phyloP scores from a whole-genome alignment of 2,797 vertebrate species.

The Molossus molossus region DNA sequence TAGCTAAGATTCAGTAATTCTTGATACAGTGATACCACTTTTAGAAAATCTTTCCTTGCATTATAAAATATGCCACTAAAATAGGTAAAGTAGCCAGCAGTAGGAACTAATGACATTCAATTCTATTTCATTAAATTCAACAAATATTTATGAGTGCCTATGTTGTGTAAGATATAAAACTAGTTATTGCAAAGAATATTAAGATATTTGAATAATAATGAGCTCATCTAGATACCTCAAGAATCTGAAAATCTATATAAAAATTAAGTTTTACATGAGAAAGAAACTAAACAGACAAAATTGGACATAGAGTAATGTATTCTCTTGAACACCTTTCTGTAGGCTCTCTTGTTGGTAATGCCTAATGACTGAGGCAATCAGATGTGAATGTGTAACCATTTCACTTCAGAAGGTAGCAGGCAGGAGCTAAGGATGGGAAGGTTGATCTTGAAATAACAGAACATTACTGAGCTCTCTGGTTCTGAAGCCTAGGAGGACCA shows the following conservation, averaged over 20 bases:
- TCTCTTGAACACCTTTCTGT: not conserved
- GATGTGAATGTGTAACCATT: not conserved
- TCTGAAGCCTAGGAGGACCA: not conserved
- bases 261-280: constrained; percentile 53
- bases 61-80: constrained; percentile 20
- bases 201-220: constrained; percentile 50
- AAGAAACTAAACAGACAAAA: constrained; percentile 58
- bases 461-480: not conserved
- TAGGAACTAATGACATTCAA: not conserved
- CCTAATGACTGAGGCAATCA: not conserved
- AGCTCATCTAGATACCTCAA: constrained; percentile 20
- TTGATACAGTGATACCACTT: not conserved
- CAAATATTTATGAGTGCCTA: constrained; percentile 39
- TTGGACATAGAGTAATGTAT: not conserved
- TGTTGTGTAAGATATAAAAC: constrained; percentile 25
- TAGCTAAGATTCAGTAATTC: not conserved
- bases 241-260: constrained; percentile 44
- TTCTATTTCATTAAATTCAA: constrained; percentile 51
- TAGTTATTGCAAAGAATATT: not conserved
- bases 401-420: not conserved
- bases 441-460: not conserved
- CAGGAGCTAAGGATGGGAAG: not conserved
- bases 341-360: not conserved
- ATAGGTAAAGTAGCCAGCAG: not conserved
- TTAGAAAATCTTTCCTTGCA: constrained; percentile 15